Evolutionary conservation across 2,888 invertebrate species (phyloP).

Genomic region (Schizotus pectinicornis): DNA sequence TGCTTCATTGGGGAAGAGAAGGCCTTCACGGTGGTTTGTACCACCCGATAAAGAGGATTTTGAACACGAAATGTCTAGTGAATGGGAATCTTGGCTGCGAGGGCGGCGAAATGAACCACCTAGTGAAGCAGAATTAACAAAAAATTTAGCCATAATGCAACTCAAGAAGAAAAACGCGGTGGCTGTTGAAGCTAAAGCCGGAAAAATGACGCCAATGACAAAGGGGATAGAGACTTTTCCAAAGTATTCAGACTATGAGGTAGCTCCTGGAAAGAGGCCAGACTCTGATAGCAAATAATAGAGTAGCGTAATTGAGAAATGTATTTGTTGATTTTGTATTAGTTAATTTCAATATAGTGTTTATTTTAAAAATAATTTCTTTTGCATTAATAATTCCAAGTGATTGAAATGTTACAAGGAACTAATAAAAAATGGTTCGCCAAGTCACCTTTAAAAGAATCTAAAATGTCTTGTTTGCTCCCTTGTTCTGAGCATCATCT

Average conservation of each 20-base stretch:
- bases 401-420: too few species aligned
- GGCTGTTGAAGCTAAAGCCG: slow-evolving; percentile 67
- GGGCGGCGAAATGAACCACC: slow-evolving; percentile 67
- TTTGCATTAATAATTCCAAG: too few species aligned
- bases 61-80: slow-evolving; percentile 78
- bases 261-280: slow-evolving; percentile 53
- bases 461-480: too few species aligned
- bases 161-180: slow-evolving; percentile 78
- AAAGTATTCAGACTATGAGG: slow-evolving; percentile 63
- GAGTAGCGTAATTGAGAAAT: too few species aligned
- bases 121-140: slow-evolving; percentile 72
- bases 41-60: slow-evolving; percentile 70
- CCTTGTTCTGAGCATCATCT: too few species aligned
- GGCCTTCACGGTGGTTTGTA: slow-evolving; percentile 74
- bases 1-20: slow-evolving; percentile 69
- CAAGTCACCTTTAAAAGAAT: too few species aligned
- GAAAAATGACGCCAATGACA: slow-evolving; percentile 59
- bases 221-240: slow-evolving; percentile 57
- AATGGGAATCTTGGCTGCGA: slow-evolving; percentile 90
- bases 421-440: too few species aligned
- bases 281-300: not conserved
- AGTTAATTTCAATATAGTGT: not conserved
- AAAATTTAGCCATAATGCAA: slow-evolving; percentile 73
- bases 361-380: too few species aligned
- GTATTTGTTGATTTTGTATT: too few species aligned